A percentile compares a stretch with the other conserved stretches of the same genome.
phyloP scores from a whole-genome alignment of 2,113 vertebrate species.

The Oreochromis niloticus region DNA sequence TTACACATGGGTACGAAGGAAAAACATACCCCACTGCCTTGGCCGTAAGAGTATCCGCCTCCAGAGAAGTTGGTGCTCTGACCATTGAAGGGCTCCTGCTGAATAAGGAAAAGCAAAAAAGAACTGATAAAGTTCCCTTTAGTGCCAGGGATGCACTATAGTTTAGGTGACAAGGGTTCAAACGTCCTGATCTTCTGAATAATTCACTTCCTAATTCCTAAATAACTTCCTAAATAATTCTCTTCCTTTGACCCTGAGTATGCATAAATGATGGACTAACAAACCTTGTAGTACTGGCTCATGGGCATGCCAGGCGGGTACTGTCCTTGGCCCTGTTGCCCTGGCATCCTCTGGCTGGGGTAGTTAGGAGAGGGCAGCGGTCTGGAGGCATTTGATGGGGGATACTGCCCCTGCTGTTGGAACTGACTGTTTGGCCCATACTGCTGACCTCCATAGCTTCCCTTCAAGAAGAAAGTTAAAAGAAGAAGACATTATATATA shows the following conservation, averaged over 20 bases:
- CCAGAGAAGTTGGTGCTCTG: constrained; percentile 80
- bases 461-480: constrained; percentile 65
- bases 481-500: neutral
- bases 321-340: constrained; percentile 88
- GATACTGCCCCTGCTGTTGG: constrained; percentile 94
- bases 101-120: constrained; percentile 5
- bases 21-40: constrained; percentile 81
- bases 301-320: constrained; percentile 92
- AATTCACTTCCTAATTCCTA: accelerated
- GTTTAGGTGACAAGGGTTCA: neutral
- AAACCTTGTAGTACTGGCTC: constrained; percentile 98
- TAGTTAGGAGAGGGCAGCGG: constrained; percentile 92
- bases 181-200: neutral
- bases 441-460: constrained; percentile 91
- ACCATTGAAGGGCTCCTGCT: constrained; percentile 81
- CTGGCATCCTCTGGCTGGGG: constrained; percentile 92
- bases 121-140: neutral
- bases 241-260: neutral
- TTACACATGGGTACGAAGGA: neutral
- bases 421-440: constrained; percentile 98
- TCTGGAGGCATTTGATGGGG: constrained; percentile 84
- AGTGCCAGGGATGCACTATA: neutral
- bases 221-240: too few species aligned
- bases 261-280: neutral
- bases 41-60: constrained; percentile 82